A percentile compares a stretch with the other conserved stretches of the same genome.
phyloP scores from a whole-genome alignment of 2,113 vertebrate species.

The Lipophrys pholis region DNA sequence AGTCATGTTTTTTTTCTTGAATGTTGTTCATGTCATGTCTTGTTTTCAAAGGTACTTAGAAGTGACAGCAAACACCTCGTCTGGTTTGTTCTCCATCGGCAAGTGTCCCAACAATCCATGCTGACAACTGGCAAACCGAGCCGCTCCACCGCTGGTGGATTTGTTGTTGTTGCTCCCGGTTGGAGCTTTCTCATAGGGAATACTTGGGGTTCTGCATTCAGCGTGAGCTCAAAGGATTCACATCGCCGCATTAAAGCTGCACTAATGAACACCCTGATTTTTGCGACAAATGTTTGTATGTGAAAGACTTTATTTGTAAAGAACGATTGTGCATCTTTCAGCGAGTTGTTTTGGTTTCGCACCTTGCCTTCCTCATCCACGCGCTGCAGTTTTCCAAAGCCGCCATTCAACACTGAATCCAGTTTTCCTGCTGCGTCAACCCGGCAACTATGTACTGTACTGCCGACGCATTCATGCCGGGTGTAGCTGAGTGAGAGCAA shows the following conservation, averaged over 20 bases:
- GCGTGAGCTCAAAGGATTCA: not conserved
- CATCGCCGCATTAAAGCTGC: not conserved
- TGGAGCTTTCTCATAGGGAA: not conserved
- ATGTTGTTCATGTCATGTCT: not conserved
- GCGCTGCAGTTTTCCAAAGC: no score
- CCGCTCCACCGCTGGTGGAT: conserved; percentile 17
- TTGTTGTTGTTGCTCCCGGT: conserved; percentile 15
- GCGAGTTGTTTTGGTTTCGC: not conserved
- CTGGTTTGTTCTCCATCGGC: not conserved
- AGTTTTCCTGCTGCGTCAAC: no score
- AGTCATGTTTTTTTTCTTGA: not conserved
- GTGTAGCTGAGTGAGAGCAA: no score
- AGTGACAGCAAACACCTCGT: conserved; percentile 24
- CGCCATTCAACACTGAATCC: no score
- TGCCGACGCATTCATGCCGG: no score
- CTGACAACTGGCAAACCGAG: conserved; percentile 28
- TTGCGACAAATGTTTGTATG: no score
- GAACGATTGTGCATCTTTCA: accelerated
- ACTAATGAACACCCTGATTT: not conserved
- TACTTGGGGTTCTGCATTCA: not conserved
- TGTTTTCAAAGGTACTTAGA: not conserved
- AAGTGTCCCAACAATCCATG: conserved; percentile 14
- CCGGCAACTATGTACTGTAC: no score
- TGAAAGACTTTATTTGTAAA: no score
- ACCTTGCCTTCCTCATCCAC: no score